Evolutionary conservation across 2,888 invertebrate genomes (phyloP).

Genomic region (Liodrosophila aerea): DNA sequence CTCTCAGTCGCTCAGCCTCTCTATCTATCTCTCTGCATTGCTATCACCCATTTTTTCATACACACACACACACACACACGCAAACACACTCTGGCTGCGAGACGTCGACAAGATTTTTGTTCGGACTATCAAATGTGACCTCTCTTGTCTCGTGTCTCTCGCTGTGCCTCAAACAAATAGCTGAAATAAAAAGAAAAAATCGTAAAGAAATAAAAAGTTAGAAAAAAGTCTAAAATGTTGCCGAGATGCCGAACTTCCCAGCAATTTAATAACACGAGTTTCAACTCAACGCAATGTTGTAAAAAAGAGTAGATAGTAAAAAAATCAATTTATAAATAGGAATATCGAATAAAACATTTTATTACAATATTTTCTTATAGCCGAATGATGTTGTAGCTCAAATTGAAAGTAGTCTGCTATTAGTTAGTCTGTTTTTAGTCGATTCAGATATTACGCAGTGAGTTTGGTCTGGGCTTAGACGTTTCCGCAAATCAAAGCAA

Average conservation of each 20-base stretch:
- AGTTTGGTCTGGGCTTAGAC: constrained; percentile 37
- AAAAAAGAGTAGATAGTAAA: constrained; percentile 21
- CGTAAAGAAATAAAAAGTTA: constrained; percentile 8
- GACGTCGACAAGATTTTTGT: constrained; percentile 69
- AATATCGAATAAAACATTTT: constrained; percentile 18
- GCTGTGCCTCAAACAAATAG: constrained; percentile 40
- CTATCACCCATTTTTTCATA: constrained; percentile 66
- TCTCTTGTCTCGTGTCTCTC: constrained; percentile 54
- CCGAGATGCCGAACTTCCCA: constrained; percentile 55
- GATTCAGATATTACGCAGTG: not conserved
- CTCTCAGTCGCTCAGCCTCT: constrained; percentile 32
- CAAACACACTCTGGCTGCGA: constrained; percentile 21
- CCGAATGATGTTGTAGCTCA: no score
- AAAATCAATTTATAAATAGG: constrained; percentile 42
- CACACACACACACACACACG: constrained; percentile 27
- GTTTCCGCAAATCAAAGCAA: constrained; percentile 67
- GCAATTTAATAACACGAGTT: constrained; percentile 71
- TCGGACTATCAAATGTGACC: constrained; percentile 74
- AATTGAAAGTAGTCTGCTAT: no score
- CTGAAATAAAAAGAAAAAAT: constrained; percentile 33
- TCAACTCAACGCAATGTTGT: constrained; percentile 59
- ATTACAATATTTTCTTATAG: not conserved
- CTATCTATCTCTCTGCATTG: constrained; percentile 43
- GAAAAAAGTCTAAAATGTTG: constrained; percentile 50
- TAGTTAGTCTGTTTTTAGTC: no score